Conservation (phyloP, 2,113 vertebrate species). For the Callopanchax toddi region DNA sequence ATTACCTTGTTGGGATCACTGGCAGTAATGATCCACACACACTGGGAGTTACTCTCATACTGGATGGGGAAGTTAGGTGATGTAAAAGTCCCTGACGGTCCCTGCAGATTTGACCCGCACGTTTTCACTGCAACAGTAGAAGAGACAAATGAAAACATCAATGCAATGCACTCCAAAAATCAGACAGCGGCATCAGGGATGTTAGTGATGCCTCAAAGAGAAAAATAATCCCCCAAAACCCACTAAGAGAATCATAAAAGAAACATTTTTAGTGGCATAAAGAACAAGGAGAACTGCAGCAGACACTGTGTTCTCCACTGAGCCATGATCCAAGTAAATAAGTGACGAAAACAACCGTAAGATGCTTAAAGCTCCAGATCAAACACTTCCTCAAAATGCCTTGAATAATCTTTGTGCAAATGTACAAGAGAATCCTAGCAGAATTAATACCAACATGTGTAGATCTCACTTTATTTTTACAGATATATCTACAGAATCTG, state of each 20-base stretch:
- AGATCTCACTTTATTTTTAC: not conserved
- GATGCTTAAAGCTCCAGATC: conserved; percentile 7
- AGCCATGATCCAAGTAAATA: conserved; percentile 10
- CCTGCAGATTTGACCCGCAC: conserved; percentile 81
- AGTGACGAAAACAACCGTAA: not conserved
- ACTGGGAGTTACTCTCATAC: conserved; percentile 85
- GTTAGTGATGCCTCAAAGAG: not conserved
- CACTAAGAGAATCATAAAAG: not conserved
- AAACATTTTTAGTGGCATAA: not conserved
- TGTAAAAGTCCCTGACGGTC: conserved; percentile 81
- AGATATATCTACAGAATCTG: conserved; percentile 5
- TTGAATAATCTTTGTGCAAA: conserved; percentile 2
- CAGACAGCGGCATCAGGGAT: not conserved
- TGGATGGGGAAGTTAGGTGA: conserved; percentile 85
- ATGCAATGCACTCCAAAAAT: not conserved
- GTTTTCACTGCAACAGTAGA: conserved; percentile 79
- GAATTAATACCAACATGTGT: not conserved
- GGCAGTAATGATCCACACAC: conserved; percentile 84
- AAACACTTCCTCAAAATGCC: conserved; percentile 1
- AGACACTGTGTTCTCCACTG: not conserved
- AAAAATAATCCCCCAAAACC: not conserved
- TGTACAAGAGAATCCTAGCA: not conserved
- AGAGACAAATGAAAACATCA: not conserved
- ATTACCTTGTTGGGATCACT: conserved; percentile 82
- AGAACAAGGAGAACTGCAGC: conserved; percentile 4